phyloP scores from a whole-genome alignment of 2,797 vertebrate species.

The Chelmon rostratus region DNA sequence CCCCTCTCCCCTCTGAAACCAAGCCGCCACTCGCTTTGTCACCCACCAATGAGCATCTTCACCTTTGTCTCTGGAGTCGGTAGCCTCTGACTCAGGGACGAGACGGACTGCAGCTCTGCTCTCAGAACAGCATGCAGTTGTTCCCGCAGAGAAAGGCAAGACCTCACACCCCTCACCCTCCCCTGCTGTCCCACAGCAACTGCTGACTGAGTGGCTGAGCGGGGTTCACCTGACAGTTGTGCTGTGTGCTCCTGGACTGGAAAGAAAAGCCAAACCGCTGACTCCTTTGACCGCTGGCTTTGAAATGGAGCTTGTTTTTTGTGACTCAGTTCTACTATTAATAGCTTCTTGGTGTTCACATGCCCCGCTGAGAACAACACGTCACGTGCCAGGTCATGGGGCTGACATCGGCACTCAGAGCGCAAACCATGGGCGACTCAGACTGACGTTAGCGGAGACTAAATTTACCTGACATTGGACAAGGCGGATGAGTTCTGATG shows the following conservation, averaged over 20 bases:
- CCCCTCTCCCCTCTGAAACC: neutral
- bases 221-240: slow-evolving; percentile 40
- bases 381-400: slow-evolving; percentile 53
- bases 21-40: slow-evolving; percentile 23
- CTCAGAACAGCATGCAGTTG: slow-evolving; percentile 37
- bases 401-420: slow-evolving; percentile 42
- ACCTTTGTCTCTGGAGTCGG: slow-evolving; percentile 44
- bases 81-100: slow-evolving; percentile 22
- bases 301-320: slow-evolving; percentile 68
- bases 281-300: slow-evolving; percentile 74
- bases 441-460: slow-evolving; percentile 58
- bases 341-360: slow-evolving; percentile 69
- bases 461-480: slow-evolving; percentile 76
- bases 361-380: slow-evolving; percentile 53
- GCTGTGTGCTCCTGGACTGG: slow-evolving; percentile 32
- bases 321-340: slow-evolving; percentile 78
- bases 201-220: slow-evolving; percentile 36
- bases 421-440: slow-evolving; percentile 37
- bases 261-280: slow-evolving; percentile 58
- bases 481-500: slow-evolving; percentile 50
- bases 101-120: slow-evolving; percentile 27
- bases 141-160: slow-evolving; percentile 30
- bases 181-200: neutral
- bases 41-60: slow-evolving; percentile 30
- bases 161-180: neutral